Evolutionary conservation across 1,140 invertebrate genomes (phyloP), one percentile per base, ranked within the genome.

Genomic region (Drosophila carrolli): DNA sequence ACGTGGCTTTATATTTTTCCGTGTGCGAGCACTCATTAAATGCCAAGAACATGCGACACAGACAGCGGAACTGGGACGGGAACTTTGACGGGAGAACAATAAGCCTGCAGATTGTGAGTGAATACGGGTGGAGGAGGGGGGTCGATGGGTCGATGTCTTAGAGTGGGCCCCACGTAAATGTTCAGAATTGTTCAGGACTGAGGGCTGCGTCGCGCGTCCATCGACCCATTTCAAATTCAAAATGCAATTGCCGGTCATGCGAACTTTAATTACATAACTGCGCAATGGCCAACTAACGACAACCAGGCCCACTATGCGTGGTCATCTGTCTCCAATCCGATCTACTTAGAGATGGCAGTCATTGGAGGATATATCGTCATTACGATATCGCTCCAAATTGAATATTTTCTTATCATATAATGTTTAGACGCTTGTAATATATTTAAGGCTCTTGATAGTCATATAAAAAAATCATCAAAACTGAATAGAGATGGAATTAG

Each of bases 261-360:
- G 60, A 86, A 88, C 83, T 88, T 88, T 88, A 86, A 86, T 86
- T 86, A 83, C 71, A 79, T 70, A 75, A 68, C 75, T 67, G 68
- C 59, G 65, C 65, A 53, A 56, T 59, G 59, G 53, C 41, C 60
- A 60, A 35, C 51, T 57, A 59, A 44, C 44, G 58, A 75, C 70
- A 54, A 54, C 51, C 38, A 44, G 38, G 53, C 35, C 48, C 56
- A 29, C 46, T 47, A 16, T 32, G 50, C 48, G 48, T 54, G 72
- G 60, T 41, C 47, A 48, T 43, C 67, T 29, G 47, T 16, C 44
- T 41, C 19, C 16, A 57, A 37, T 23, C 16, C 47, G 35, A 38
- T 66, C 47, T 41, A 65, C 56, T 48, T 62, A 82, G 72, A 47
- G 74, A 29, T 47, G 16, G 47, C 57, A 35, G 10, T 59, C 9